Evolutionary conservation across 2,888 invertebrate species (phyloP).

Genomic region (Athrips mouffetella): DNA sequence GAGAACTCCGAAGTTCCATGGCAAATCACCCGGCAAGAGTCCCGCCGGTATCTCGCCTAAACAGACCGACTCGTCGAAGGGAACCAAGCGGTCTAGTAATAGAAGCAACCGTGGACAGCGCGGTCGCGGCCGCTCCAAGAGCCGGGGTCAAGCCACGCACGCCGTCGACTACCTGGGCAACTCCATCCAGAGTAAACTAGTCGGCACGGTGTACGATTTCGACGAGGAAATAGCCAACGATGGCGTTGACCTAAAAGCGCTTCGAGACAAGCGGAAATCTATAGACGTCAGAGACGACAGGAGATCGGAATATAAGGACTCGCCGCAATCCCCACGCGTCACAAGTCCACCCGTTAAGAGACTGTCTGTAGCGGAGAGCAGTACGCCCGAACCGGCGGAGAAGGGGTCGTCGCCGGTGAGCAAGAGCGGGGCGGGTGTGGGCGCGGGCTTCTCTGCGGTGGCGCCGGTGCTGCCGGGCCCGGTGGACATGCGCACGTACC

Average conservation of each 20-base stretch:
- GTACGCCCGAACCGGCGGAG: conserved; percentile 68
- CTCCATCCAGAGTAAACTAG: conserved; percentile 88
- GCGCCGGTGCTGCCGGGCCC: conserved; percentile 89
- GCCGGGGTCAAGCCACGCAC: conserved; percentile 50
- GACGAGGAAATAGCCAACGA: conserved; percentile 89
- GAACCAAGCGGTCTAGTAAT: conserved; percentile 54
- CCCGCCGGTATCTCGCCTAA: conserved; percentile 84
- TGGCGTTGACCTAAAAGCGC: conserved; percentile 86
- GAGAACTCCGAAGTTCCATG: conserved; percentile 80
- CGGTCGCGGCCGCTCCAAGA: conserved; percentile 72
- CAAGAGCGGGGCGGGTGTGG: conserved; percentile 35
- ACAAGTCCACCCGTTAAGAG: conserved; percentile 67
- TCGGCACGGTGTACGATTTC: conserved; percentile 93
- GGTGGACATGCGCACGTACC: conserved; percentile 93
- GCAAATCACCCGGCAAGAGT: conserved; percentile 83
- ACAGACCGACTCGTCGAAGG: conserved; percentile 70
- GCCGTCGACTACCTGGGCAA: conserved; percentile 75
- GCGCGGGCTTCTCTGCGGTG: conserved; percentile 73
- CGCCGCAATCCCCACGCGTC: conserved; percentile 78
- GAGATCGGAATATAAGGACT: conserved; percentile 76
- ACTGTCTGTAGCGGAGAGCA: conserved; percentile 54
- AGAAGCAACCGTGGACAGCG: conserved; percentile 67
- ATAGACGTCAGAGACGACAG: conserved; percentile 81
- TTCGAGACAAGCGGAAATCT: conserved; percentile 88
- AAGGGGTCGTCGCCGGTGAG: conserved; percentile 38